These are phyloP conservation scores for Meloidogyne hapla DNA, from an alignment of 1,140 invertebrate species.

Conservation along the genomic window DNA sequence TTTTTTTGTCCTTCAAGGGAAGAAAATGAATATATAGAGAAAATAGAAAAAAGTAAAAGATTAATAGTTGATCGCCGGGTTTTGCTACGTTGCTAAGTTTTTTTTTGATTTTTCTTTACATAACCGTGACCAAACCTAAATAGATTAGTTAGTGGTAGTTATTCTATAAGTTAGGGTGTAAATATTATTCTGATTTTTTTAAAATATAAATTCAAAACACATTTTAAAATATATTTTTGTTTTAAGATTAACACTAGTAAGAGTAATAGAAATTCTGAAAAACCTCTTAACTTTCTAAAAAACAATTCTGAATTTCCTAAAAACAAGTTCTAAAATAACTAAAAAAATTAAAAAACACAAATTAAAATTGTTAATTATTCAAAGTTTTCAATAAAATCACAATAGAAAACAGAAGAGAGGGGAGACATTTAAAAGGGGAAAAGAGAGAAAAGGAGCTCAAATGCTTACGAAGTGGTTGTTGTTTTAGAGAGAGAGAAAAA, in stretches of 20 bases:
- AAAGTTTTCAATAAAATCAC: conserved; percentile 6
- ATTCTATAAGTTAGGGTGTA: neutral
- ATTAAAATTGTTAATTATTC: neutral
- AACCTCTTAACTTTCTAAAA: neutral
- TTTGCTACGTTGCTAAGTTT: neutral
- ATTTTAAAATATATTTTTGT: neutral
- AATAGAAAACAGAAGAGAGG: neutral
- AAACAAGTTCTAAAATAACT: neutral
- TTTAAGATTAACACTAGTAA: neutral
- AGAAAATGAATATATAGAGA: neutral
- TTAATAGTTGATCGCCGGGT: neutral
- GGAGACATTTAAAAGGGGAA: neutral
- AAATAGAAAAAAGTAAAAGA: neutral
- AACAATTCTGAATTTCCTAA: neutral
- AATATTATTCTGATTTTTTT: neutral
- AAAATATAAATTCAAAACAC: neutral
- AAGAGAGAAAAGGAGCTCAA: neutral
- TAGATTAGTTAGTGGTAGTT: too few relatives aligned
- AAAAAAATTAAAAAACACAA: neutral
- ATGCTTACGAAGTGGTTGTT: neutral
- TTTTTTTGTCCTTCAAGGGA: neutral
- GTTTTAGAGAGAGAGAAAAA: too few relatives aligned
- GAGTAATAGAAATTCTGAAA: neutral
- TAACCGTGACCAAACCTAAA: neutral
- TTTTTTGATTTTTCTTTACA: neutral